Evolutionary conservation across 2,888 invertebrate genomes (phyloP), one percentile per base, ranked within the genome.

Genomic region (Spodoptera exigua): DNA sequence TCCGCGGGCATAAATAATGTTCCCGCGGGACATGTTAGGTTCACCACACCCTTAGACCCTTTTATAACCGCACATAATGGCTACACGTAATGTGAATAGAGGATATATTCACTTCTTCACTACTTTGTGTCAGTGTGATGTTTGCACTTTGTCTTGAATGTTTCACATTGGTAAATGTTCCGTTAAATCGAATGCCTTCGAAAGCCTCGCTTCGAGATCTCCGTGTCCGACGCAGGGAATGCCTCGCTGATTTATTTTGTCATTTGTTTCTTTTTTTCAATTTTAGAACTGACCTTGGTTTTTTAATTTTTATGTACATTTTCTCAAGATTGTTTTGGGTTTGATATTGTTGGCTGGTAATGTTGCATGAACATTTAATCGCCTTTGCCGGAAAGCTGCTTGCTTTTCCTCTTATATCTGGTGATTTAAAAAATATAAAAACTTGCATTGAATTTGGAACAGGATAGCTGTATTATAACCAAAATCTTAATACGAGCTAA

Each of bases 1-100:
- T 75, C 52, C 57, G 75, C 68, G 74, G 64, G 77, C 80, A 86
- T 89, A 88, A 88, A 88, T 89, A 85, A 89, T 86, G 83, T 73
- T 71, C 84, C 84, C 85, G 37, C 44, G 89, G 87, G 89, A 83
- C 83, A 76, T 82, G 84, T 89, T 83, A 84, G 82, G 74, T 75
- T 76, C 69, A 63, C 73, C 78, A 78, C 66, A 76, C 79, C 86
- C 84, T 83, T 79, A 81, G 82, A 84, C 87, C 87, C 89, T 85
- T 87, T 87, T 88, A 88, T 85, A 84, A 83, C 79, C 79, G 80
- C 78, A 79, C 78, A 79, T 83, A 83, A 82, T 80, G 78, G 76
- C 75, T 74, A 68, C 74, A 70, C 73, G 76, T 78, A 81, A 82
- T 81, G 80, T 70, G 79, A 69, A 75, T 74, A 67, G 57, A 57